Conservation (phyloP, 2,888 invertebrate species). For the Polydrusus pterygomalis region DNA sequence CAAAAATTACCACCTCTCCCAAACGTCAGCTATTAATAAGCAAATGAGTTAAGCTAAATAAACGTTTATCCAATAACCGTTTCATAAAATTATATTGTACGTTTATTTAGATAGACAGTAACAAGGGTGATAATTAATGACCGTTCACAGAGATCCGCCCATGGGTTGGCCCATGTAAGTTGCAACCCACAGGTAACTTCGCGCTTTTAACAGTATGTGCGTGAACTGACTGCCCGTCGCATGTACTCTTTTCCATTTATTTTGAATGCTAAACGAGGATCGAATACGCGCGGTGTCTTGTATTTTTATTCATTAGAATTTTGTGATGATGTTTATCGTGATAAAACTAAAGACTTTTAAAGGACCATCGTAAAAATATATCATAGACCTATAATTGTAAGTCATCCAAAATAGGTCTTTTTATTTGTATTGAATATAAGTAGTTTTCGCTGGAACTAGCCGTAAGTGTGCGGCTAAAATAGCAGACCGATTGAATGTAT, state of each 20-base stretch:
- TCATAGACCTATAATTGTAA: constrained; percentile 7
- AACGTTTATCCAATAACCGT: constrained; percentile 52
- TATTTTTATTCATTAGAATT: constrained; percentile 19
- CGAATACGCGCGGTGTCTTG: constrained; percentile 12
- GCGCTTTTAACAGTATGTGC: constrained; percentile 60
- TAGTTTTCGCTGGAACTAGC: no score
- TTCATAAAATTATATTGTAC: constrained; percentile 46
- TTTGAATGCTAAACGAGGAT: constrained; percentile 32
- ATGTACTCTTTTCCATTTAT: constrained; percentile 45
- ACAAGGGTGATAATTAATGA: constrained; percentile 69
- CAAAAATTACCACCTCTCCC: constrained; percentile 35
- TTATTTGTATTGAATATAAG: neutral
- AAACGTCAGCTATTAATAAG: constrained; percentile 38
- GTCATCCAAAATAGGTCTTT: neutral
- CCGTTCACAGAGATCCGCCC: constrained; percentile 63
- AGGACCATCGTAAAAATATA: neutral
- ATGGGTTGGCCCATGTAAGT: constrained; percentile 62
- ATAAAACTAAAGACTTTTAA: neutral
- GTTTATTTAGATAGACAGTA: constrained; percentile 61
- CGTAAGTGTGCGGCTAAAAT: no score
- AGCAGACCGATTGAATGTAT: no score
- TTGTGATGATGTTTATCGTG: constrained; percentile 33
- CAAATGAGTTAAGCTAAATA: constrained; percentile 49
- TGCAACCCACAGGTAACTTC: constrained; percentile 64
- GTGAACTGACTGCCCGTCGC: constrained; percentile 58